Percentiles rank a stretch among this genome's conserved stretches.
phyloP scores from a whole-genome alignment of 1,140 invertebrate genomes.

The Rhagoletis zephyria region DNA sequence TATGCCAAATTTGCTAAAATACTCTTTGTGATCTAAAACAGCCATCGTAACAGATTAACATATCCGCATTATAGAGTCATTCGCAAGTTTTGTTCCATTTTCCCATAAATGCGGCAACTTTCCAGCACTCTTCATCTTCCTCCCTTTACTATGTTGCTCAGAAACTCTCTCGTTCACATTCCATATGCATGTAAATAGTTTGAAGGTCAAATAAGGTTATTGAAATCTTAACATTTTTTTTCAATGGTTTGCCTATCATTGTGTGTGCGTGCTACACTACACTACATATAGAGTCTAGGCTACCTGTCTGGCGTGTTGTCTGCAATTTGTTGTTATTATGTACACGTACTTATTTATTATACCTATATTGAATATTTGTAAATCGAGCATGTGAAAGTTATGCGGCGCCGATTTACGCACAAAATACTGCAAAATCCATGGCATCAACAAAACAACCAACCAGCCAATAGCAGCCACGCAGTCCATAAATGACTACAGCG shows the following conservation, averaged over 20 bases:
- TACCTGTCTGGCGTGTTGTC: constrained; percentile 37
- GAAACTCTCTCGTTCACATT: too few species aligned
- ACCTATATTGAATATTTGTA: background rate
- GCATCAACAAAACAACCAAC: background rate
- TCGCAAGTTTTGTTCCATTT: too few species aligned
- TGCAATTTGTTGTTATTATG: constrained; percentile 26
- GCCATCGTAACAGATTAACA: too few species aligned
- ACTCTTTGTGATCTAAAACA: too few species aligned
- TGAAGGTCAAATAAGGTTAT: constrained; percentile 51
- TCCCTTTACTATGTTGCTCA: too few species aligned
- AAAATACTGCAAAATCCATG: constrained; percentile 14
- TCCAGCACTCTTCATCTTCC: too few species aligned
- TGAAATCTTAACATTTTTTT: constrained; percentile 18
- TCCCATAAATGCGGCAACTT: too few species aligned
- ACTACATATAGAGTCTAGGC: background rate
- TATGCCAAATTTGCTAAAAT: too few species aligned
- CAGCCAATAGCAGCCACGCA: background rate
- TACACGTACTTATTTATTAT: background rate
- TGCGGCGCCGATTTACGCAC: constrained; percentile 21
- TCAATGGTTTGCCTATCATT: background rate
- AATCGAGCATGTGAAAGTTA: constrained; percentile 20
- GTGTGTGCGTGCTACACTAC: background rate
- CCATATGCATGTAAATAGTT: background rate
- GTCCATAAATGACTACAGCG: background rate
- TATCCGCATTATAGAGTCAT: too few species aligned